Percentiles rank a stretch among this genome's conserved stretches.
Evolutionary conservation across 23 tunicate species (phyloP).

Genomic region (Botrylloides violaceus): DNA sequence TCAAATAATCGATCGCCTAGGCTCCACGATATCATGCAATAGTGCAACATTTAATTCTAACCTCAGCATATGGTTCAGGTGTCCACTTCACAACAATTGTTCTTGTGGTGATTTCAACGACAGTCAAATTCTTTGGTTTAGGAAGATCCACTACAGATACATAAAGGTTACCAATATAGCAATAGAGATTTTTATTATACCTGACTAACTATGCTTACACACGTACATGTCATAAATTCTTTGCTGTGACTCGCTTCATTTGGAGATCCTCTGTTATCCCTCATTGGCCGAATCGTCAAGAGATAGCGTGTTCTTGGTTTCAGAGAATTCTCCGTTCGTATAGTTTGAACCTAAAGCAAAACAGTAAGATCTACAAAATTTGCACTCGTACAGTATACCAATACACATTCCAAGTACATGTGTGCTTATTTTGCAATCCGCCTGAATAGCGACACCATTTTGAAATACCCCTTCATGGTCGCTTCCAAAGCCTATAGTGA

Average conservation of each 20-base stretch:
- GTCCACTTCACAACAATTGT: neutral
- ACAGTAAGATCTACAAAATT: too few relatives aligned
- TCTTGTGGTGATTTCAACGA: neutral
- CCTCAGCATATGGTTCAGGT: neutral
- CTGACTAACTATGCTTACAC: neutral
- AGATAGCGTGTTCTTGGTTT: neutral
- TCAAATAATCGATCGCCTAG: too few relatives aligned
- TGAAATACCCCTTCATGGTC: too few relatives aligned
- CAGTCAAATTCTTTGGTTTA: neutral
- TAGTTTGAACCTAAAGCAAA: neutral
- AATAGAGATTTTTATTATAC: too few relatives aligned
- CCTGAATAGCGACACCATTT: too few relatives aligned
- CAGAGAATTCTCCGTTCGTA: neutral
- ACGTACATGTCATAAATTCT: neutral
- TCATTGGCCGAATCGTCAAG: neutral
- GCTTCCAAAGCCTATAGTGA: too few relatives aligned
- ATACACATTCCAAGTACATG: too few relatives aligned
- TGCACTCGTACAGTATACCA: too few relatives aligned
- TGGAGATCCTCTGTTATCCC: neutral
- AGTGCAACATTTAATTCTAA: too few relatives aligned
- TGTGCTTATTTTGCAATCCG: too few relatives aligned
- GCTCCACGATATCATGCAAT: too few relatives aligned
- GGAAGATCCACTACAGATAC: neutral
- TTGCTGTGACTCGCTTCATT: neutral
- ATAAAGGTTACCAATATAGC: too few relatives aligned